Percentiles rank a stretch among this genome's conserved stretches.
Evolutionary conservation across 1,140 invertebrate genomes (phyloP).

Genomic region (Sesamia nonagrioides): DNA sequence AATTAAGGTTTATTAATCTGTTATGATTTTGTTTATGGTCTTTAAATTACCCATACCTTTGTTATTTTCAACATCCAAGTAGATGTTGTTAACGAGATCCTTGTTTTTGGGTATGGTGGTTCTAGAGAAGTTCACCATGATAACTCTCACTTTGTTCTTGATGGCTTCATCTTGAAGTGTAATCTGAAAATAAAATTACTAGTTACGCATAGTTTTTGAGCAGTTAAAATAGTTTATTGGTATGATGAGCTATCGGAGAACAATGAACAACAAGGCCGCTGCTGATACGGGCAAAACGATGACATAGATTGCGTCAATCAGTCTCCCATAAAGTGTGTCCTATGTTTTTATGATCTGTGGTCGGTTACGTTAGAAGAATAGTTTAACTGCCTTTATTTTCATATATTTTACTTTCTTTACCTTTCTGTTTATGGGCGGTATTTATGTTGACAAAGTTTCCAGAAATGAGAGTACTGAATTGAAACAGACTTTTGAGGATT

Average conservation of each 20-base stretch:
- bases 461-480: neutral
- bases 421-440: neutral
- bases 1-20: neutral
- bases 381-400: neutral
- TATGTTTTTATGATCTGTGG: neutral
- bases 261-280: conserved; percentile 12
- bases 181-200: conserved; percentile 73
- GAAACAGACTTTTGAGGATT: neutral
- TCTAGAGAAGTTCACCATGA: conserved; percentile 83
- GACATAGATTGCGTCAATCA: neutral
- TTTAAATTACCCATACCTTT: conserved; percentile 63
- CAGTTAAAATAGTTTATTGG: neutral
- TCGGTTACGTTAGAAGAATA: neutral
- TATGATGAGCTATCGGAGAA: neutral
- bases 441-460: neutral
- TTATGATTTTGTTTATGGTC: neutral
- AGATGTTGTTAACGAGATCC: conserved; percentile 81
- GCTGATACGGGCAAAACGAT: neutral
- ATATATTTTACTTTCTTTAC: too few species aligned
- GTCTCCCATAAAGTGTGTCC: neutral
- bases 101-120: conserved; percentile 74
- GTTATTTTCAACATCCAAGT: conserved; percentile 78
- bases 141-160: conserved; percentile 87
- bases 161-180: conserved; percentile 86
- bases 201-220: neutral